Base-by-base conservation (phyloP, 2,888 invertebrate species). In the Eristalinus aeneus region DNA sequence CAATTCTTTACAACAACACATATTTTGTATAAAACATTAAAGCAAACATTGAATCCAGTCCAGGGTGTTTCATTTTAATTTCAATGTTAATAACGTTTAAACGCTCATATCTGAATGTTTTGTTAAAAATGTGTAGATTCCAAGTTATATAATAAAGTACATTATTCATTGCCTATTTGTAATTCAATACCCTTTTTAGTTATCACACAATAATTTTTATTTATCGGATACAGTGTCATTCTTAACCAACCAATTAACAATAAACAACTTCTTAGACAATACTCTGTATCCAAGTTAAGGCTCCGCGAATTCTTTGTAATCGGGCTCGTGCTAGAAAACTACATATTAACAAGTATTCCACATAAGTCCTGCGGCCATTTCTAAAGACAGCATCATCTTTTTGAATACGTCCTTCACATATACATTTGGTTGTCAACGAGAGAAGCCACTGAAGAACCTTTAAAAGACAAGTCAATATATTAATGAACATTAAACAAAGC, bases 401-500 rank as follows among this genome's bases (percentile, higher is more conserved):
- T 58, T 60, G 68, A 46, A 67, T 89, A 27, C 93, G 93, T 65
- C 94, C 94, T 90, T 96, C 95, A 89, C 95, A 96, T 81, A 96
- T 93, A 16, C 96, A 94, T 93, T 96, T 96, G 9, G 96, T 96
- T 1, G 96, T 95, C 34, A 96, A 92, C 81, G 95, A 95, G 87
- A 96, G 92, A 36, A 96, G 93, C 96, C 96, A 96, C 89, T 96
- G 95, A 72, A 96, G 93, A 77, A 96, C 94, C 95, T 96, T 88
- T 6, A 68, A 46, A 56, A 54, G 5, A 11, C 39, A 76, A 27
- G 27, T 12, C 53, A 79, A 10, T 36, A 39, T 65, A 11, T 16
- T 31, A 1, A 34, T 39, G 58, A 68, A 10, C 39, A 12, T 2
- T 5, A 58, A 61, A 12, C 0, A 58, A n/a, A 16, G 72, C 71